A percentile compares a stretch with the other conserved stretches of the same genome.
Evolutionary conservation across 2,888 invertebrate species (phyloP).

Genomic region (Dicranocentrus wangi): DNA sequence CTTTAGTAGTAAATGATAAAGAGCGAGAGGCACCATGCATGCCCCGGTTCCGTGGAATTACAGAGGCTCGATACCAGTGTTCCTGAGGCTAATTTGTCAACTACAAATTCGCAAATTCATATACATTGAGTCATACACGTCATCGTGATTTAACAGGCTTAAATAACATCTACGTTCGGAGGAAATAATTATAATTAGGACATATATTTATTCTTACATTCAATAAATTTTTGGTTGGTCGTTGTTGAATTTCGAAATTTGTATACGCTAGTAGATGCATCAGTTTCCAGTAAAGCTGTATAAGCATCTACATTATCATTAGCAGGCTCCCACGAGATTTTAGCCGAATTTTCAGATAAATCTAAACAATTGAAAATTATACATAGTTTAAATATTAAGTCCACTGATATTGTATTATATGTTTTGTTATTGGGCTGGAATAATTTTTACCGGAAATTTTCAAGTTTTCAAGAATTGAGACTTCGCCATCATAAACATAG

Average conservation of each 20-base stretch:
- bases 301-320: conserved; percentile 48
- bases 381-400: too few relatives aligned
- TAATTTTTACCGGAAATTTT: background rate
- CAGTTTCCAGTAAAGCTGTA: conserved; percentile 30
- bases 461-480: conserved; percentile 37
- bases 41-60: conserved; percentile 79
- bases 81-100: conserved; percentile 78
- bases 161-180: too few relatives aligned
- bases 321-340: conserved; percentile 50
- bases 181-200: too few relatives aligned
- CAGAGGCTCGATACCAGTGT: conserved; percentile 78
- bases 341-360: conserved; percentile 50
- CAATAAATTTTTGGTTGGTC: conserved; percentile 7
- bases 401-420: too few relatives aligned
- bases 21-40: conserved; percentile 78
- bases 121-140: too few relatives aligned
- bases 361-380: conserved; percentile 41
- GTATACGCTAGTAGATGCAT: conserved; percentile 26
- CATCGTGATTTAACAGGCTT: too few relatives aligned
- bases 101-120: too few relatives aligned
- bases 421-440: too few relatives aligned
- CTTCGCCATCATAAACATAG: conserved; percentile 80
- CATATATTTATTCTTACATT: conserved; percentile 41
- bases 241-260: conserved; percentile 26
- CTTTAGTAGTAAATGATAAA: conserved; percentile 76